Conservation (phyloP, 2,888 invertebrate species). For the Xestia rhomboidea region DNA sequence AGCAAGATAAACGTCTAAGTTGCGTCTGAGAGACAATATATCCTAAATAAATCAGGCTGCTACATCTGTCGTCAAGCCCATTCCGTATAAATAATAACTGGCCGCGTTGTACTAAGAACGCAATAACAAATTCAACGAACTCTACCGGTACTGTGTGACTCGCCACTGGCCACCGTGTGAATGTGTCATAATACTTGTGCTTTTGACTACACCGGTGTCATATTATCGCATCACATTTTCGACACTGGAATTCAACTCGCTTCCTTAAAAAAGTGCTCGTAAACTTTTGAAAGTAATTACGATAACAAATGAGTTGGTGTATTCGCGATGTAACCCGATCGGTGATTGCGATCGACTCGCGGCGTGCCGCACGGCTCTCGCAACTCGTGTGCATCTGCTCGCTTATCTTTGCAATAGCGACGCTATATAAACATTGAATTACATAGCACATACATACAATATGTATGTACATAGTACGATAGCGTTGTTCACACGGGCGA, state of each 20-base stretch:
- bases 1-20: conserved; percentile 72
- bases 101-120: conserved; percentile 88
- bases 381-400: conserved; percentile 63
- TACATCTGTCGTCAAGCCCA: conserved; percentile 84
- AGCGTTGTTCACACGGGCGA: conserved; percentile 89
- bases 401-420: conserved; percentile 80
- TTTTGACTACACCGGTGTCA: conserved; percentile 85
- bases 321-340: conserved; percentile 78
- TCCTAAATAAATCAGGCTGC: conserved; percentile 83
- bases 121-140: conserved; percentile 91
- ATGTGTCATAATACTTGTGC: conserved; percentile 84
- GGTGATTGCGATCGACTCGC: conserved; percentile 70
- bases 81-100: conserved; percentile 87
- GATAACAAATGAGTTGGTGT: conserved; percentile 64
- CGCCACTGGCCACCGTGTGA: conserved; percentile 88
- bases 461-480: conserved; percentile 85
- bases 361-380: conserved; percentile 62
- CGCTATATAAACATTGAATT: conserved; percentile 84
- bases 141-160: conserved; percentile 89
- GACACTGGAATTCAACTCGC: conserved; percentile 80
- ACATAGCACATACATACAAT: conserved; percentile 80
- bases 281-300: conserved; percentile 72
- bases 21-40: conserved; percentile 77
- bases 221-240: conserved; percentile 85
- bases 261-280: conserved; percentile 76